Conservation (phyloP, 2,113 vertebrate genomes). For the Rhinopomastus cyanomelas region DNA sequence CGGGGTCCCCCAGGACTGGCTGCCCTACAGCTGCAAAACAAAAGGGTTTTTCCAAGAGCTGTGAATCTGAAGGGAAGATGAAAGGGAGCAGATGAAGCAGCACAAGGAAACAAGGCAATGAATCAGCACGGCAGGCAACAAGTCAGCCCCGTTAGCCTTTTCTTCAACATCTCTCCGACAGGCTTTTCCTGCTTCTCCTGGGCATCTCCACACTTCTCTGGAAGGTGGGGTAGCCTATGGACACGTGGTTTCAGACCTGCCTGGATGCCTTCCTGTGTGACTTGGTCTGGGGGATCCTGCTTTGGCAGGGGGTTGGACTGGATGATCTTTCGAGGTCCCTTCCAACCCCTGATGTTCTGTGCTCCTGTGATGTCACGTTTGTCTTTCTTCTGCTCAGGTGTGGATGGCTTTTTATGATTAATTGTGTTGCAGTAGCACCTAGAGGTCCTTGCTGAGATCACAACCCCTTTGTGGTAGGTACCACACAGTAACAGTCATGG, state of each 20-base stretch:
- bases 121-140: neutral
- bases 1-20: neutral
- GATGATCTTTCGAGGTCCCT: no score
- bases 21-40: neutral
- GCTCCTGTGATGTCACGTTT: neutral
- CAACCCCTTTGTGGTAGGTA: neutral
- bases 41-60: neutral
- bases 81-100: neutral
- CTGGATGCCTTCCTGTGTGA: no score
- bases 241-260: neutral
- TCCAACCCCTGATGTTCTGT: no score
- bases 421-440: conserved; percentile 45
- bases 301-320: no score
- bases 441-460: conserved; percentile 42
- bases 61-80: neutral
- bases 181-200: conserved; percentile 1
- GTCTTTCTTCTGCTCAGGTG: neutral
- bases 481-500: neutral
- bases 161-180: neutral
- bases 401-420: neutral
- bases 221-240: neutral
- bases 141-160: neutral
- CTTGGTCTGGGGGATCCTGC: no score
- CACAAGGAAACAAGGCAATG: neutral
- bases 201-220: neutral